Conservation (phyloP, 2,888 invertebrate species). For the Eulithis testata region DNA sequence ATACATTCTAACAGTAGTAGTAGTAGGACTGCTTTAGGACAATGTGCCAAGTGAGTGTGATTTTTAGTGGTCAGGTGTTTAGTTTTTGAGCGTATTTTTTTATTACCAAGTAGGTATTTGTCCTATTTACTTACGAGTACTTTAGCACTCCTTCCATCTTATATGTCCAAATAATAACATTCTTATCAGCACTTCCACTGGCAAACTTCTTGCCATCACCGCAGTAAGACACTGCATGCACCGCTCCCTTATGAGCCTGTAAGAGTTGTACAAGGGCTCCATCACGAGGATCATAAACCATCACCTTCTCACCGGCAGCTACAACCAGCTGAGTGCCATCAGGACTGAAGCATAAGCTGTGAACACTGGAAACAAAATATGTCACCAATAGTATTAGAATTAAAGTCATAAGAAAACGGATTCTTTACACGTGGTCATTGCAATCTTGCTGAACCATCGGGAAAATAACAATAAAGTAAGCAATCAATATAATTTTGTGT, state of each 20-base stretch:
- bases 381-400: no score
- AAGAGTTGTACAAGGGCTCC: constrained; percentile 96
- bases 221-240: constrained; percentile 96
- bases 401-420: no score
- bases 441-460: no score
- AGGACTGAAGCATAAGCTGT: constrained; percentile 97
- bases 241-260: constrained; percentile 97
- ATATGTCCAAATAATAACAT: constrained; percentile 98
- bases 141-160: constrained; percentile 98
- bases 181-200: constrained; percentile 98
- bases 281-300: constrained; percentile 96
- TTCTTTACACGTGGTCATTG: no score
- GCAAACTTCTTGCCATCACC: constrained; percentile 98
- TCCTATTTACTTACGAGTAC: constrained; percentile 89
- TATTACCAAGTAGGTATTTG: no score
- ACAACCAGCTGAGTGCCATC: constrained; percentile 97
- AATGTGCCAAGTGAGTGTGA: no score
- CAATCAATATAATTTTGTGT: no score
- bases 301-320: constrained; percentile 96
- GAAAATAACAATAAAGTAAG: no score
- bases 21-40: no score
- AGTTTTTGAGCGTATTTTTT: no score
- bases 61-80: no score
- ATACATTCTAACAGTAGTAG: no score
- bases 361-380: constrained; percentile 87